These are phyloP conservation scores for Teleogryllus oceanicus DNA, from an alignment of 2,888 invertebrate genomes.

Conservation along the genomic window DNA sequence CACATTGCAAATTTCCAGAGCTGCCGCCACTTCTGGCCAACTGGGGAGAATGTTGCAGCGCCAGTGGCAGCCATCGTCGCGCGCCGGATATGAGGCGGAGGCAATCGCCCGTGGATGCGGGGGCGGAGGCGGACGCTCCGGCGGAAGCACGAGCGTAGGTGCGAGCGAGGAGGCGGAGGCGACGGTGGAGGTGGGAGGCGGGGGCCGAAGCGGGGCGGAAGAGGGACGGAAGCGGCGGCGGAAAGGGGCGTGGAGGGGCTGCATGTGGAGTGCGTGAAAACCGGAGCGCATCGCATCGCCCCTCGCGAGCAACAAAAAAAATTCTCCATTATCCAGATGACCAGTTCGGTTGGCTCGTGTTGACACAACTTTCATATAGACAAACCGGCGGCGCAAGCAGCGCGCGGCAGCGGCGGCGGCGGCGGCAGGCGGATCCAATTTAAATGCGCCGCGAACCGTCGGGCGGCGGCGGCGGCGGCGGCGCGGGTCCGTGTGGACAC, in stretches of 20 bases:
- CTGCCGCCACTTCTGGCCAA: too few species aligned
- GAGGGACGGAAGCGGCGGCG: too few species aligned
- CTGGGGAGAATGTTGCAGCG: too few species aligned
- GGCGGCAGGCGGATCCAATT: neutral
- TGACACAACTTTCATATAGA: conserved; percentile 18
- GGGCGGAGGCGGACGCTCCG: too few species aligned
- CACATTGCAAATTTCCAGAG: too few species aligned
- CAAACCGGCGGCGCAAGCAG: neutral
- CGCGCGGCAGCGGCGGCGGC: neutral
- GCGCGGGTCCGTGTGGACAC: conserved; percentile 23
- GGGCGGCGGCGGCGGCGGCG: neutral
- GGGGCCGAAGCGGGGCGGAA: too few species aligned
- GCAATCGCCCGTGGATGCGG: too few species aligned
- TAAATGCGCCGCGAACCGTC: neutral
- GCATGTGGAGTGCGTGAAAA: too few species aligned
- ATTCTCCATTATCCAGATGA: conserved; percentile 18
- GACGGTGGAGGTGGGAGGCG: neutral
- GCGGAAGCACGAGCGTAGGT: neutral
- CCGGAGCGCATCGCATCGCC: too few species aligned
- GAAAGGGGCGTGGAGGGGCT: too few species aligned
- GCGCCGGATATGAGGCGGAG: too few species aligned
- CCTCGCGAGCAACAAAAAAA: neutral
- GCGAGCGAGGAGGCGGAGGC: neutral
- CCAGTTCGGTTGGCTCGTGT: conserved; percentile 18
- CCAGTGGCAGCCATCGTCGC: too few species aligned